A percentile compares a stretch with the other conserved stretches of the same genome.
Evolutionary conservation across 1,140 invertebrate genomes (phyloP).

Genomic region (Proctacanthus coquilletti): DNA sequence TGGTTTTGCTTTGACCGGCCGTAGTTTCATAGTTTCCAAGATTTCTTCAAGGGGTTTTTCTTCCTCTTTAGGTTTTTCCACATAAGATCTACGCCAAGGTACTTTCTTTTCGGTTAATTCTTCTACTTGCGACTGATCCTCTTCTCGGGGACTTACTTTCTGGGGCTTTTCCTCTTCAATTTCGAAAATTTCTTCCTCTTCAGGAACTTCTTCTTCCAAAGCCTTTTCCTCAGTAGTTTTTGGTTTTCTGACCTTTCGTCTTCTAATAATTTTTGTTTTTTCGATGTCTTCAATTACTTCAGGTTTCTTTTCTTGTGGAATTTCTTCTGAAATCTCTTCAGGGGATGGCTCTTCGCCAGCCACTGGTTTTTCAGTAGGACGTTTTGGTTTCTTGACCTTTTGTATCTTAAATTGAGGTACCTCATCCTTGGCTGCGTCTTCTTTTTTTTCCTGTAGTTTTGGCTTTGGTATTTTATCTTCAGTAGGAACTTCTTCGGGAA

Average conservation of each 20-base stretch:
- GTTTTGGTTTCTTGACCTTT: too few species aligned
- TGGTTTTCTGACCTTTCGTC: neutral
- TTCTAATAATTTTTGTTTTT: constrained; percentile 2
- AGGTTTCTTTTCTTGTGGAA: too few species aligned
- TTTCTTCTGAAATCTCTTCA: too few species aligned
- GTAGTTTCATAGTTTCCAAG: constrained; percentile 30
- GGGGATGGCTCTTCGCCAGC: too few species aligned
- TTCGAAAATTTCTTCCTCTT: constrained; percentile 10
- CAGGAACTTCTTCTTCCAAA: constrained; percentile 6
- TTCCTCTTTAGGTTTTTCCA: constrained; percentile 11
- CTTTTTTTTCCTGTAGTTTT: too few species aligned
- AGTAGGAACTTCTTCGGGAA: constrained; percentile 19
- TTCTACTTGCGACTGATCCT: too few species aligned
- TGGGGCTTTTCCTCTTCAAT: neutral
- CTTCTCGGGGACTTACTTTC: too few species aligned
- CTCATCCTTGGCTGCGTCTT: too few species aligned
- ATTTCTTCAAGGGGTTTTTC: constrained; percentile 22
- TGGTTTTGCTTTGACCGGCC: constrained; percentile 28
- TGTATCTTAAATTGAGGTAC: too few species aligned
- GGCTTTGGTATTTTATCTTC: too few species aligned
- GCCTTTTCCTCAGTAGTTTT: too few species aligned
- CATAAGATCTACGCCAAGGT: constrained; percentile 10
- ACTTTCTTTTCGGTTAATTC: constrained; percentile 6
- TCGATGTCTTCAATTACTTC: neutral
- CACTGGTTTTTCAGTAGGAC: too few species aligned